Conservation (phyloP, 1,140 invertebrate genomes). For the Acromyrmex charruanus region DNA sequence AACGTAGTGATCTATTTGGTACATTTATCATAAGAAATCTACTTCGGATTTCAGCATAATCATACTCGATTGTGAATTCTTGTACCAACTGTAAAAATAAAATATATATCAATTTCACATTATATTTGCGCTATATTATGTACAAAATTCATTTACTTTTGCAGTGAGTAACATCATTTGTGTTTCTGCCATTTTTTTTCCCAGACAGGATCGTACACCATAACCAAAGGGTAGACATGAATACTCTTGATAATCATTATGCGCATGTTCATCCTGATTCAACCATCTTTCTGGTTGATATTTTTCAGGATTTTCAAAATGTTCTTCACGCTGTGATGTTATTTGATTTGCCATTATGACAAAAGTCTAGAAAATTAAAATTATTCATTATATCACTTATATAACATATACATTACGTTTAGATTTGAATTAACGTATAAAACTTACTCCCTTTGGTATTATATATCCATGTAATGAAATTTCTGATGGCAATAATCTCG, state of each 20-base stretch:
- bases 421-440: slow-evolving; percentile 23
- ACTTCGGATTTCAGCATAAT: slow-evolving; percentile 89
- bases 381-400: slow-evolving; percentile 26
- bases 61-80: slow-evolving; percentile 89
- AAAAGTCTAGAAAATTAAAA: slow-evolving; percentile 87
- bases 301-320: slow-evolving; percentile 90
- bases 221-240: slow-evolving; percentile 88
- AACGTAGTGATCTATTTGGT: slow-evolving; percentile 88
- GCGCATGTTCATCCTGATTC: slow-evolving; percentile 48
- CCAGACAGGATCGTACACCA: slow-evolving; percentile 88
- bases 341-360: slow-evolving; percentile 91
- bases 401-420: background rate
- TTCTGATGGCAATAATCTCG: slow-evolving; percentile 89
- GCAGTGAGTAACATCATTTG: slow-evolving; percentile 87
- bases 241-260: slow-evolving; percentile 76
- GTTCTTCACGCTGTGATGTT: slow-evolving; percentile 89
- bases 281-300: slow-evolving; percentile 92
- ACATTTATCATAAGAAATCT: slow-evolving; percentile 87
- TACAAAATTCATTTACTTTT: slow-evolving; percentile 83
- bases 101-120: background rate
- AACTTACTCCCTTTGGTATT: slow-evolving; percentile 89
- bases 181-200: slow-evolving; percentile 88
- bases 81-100: slow-evolving; percentile 86
- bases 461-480: slow-evolving; percentile 90
- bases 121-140: too few species aligned